Conservation (phyloP, 2,888 invertebrate species). For the Criorhina ranunculi region DNA sequence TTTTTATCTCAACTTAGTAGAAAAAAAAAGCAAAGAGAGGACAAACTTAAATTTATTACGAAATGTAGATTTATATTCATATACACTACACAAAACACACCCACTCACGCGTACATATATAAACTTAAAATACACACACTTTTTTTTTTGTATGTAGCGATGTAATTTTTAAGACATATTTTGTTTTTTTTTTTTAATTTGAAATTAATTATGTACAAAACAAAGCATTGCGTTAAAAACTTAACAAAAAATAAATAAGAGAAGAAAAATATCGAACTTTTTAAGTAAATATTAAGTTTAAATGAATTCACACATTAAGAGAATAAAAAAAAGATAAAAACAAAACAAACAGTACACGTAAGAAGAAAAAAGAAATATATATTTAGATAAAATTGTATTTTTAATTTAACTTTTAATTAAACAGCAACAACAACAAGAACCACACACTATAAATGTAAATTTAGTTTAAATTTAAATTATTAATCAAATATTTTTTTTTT, state of each 20-base stretch:
- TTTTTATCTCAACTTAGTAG: conserved; percentile 29
- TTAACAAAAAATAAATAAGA: conserved; percentile 7
- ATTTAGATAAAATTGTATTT: conserved; percentile 75
- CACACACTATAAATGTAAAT: conserved; percentile 66
- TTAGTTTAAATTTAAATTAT: conserved; percentile 76
- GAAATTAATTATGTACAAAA: conserved; percentile 62
- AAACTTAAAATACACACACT: conserved; percentile 23
- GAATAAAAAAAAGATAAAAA: conserved; percentile 17
- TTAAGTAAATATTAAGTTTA: conserved; percentile 47
- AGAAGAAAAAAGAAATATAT: conserved; percentile 11
- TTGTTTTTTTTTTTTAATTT: conserved; percentile 30
- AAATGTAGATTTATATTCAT: conserved; percentile 40
- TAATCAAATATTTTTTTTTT: conserved; percentile 67
- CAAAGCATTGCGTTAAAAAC: conserved; percentile 50
- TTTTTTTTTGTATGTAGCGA: conserved; percentile 28
- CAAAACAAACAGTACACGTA: conserved; percentile 21
- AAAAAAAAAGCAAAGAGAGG: conserved; percentile 14
- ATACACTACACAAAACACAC: conserved; percentile 22
- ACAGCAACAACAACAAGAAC: conserved; percentile 49
- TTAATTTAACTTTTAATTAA: conserved; percentile 62
- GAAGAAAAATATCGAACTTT: conserved; percentile 31
- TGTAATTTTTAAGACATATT: conserved; percentile 29
- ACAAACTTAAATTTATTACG: conserved; percentile 39
- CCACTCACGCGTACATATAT: conserved; percentile 31
- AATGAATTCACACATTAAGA: conserved; percentile 40